Evolutionary conservation across 1,140 invertebrate species (phyloP), one percentile per base, ranked within the genome.

Genomic region (Heliconius himera): DNA sequence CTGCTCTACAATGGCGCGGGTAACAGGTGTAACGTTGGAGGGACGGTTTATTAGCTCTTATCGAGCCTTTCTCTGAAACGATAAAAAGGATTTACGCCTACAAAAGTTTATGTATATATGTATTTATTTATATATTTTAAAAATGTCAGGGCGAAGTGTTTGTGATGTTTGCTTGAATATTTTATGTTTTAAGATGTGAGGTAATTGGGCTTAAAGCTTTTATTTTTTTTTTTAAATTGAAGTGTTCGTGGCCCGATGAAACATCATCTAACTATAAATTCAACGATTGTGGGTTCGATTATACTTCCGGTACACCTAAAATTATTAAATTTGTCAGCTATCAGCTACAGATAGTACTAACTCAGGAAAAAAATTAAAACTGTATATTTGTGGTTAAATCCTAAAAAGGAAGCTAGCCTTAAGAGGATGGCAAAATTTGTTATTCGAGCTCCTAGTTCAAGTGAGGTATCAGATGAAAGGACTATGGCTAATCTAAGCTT

Each of bases 41-140:
- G 70, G 70, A 41, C 70, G 70, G 70, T 41, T 72, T 72, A 72
- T 72, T 72, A 72, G 70, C 70, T 72, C 36, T 72, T 72, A 72
- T 72, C 70, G 70, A 72, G 36, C 36, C 70, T 72, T 72, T 72
- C 70, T 72, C 29, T 38, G 20, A 38, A 72, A 38, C 33, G 70
- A 41, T 72, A 72, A 41, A 72, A 72, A 72, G 70, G 70, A 72
- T 72, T 72, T 72, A 72, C 18, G 70, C 70, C 36, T 72, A 9
- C 29, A 38, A 41, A 72, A 72, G 26, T 66, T 72, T 41, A 72
- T 38, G 36, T 72, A 41, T 20, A 38, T 38, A 71, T 38, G 20
- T 72, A 41, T 9, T 20, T 38, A 41, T 72, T 26, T 66, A 66
- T 66, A 22, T 11, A 56, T 66, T 29, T 66, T 29, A 5, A 29